phyloP scores from a whole-genome alignment of 1,140 invertebrate genomes.

The Sminthurinus signatus region DNA sequence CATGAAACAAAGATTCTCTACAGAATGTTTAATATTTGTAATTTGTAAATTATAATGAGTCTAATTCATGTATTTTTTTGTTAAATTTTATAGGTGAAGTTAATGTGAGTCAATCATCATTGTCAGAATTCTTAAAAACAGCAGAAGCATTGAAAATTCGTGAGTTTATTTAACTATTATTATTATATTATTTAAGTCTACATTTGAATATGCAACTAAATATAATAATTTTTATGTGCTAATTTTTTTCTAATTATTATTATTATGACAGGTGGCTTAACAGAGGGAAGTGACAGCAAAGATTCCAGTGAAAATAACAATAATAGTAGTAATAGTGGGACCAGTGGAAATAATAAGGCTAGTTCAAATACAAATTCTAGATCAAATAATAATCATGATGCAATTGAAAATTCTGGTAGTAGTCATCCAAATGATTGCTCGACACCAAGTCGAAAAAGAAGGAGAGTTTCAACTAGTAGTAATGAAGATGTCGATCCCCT shows the following conservation, averaged over 20 bases:
- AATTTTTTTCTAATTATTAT: too few species aligned
- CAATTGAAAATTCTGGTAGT: constrained; percentile 3
- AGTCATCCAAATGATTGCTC: constrained; percentile 17
- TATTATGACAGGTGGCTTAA: too few species aligned
- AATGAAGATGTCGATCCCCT: constrained; percentile 27
- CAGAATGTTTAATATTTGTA: too few species aligned
- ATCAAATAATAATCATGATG: constrained; percentile 1
- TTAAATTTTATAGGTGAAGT: constrained; percentile 86
- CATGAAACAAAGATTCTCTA: too few species aligned
- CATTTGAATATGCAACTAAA: too few species aligned
- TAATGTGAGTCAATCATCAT: constrained; percentile 76
- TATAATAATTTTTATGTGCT: too few species aligned
- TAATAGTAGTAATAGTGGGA: not conserved
- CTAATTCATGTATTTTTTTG: too few species aligned
- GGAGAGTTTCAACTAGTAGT: constrained; percentile 27
- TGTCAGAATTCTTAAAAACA: constrained; percentile 82
- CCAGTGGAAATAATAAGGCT: constrained; percentile 1
- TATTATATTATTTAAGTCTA: too few species aligned
- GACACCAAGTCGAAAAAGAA: constrained; percentile 21
- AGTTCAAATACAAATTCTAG: constrained; percentile 10
- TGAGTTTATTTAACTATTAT: too few species aligned
- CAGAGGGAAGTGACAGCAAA: constrained; percentile 51
- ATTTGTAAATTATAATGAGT: too few species aligned
- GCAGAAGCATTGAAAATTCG: constrained; percentile 83
- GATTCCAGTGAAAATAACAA: constrained; percentile 13